Conservation (phyloP, 2,113 vertebrate species). For the Mustelus asterias region DNA sequence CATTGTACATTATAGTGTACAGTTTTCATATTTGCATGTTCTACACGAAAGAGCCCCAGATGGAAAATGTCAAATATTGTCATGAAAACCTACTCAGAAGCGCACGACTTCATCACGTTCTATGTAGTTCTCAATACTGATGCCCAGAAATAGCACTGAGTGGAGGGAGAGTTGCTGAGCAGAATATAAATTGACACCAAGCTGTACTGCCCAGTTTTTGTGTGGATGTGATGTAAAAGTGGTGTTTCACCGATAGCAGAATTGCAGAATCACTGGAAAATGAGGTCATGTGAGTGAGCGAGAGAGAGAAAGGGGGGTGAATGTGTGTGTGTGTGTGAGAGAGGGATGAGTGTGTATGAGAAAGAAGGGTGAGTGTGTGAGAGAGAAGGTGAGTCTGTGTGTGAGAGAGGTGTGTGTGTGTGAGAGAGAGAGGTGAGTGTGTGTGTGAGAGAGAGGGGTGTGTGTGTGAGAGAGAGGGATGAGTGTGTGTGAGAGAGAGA, state of each 20-base stretch:
- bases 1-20: background rate
- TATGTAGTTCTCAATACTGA: background rate
- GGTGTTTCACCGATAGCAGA: background rate
- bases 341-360: no score
- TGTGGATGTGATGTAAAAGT: background rate
- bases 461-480: no score
- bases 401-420: no score
- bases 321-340: no score
- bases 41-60: background rate
- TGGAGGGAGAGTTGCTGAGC: background rate
- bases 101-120: background rate
- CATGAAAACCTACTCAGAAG: conserved; percentile 15
- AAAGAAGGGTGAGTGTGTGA: no score
- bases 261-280: background rate
- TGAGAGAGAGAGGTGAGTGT: no score
- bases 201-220: background rate
- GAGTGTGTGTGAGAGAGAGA: no score
- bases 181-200: background rate
- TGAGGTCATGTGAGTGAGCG: background rate
- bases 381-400: no score
- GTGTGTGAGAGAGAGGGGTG: no score
- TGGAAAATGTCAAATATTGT: conserved; percentile 19
- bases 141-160: background rate
- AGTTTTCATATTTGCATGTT: background rate
- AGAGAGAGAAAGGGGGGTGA: no score